These are phyloP conservation scores for Parambassis ranga DNA, from an alignment of 2,797 vertebrate species.

Conservation along the genomic window DNA sequence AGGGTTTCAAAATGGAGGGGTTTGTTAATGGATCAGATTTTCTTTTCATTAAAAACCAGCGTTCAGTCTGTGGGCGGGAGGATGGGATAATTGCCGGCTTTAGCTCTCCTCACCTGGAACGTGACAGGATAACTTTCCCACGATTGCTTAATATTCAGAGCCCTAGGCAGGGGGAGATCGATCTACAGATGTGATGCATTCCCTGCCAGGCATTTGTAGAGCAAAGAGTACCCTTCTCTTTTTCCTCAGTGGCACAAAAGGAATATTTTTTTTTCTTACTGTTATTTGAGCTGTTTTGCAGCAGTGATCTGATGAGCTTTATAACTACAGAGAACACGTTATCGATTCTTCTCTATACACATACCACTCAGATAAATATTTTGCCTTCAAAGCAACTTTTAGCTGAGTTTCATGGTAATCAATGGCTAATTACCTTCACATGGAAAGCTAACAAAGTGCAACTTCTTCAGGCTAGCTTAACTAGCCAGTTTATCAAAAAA, in stretches of 20 bases:
- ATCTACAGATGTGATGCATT: slow-evolving; percentile 67
- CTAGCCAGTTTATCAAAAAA: neutral
- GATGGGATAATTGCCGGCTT: slow-evolving; percentile 62
- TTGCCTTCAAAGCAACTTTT: slow-evolving; percentile 31
- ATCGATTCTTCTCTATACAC: slow-evolving; percentile 31
- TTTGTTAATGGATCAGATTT: slow-evolving; percentile 16
- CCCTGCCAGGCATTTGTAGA: slow-evolving; percentile 45
- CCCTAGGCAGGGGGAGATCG: slow-evolving; percentile 64
- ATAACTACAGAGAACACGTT: neutral
- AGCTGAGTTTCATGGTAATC: slow-evolving; percentile 34
- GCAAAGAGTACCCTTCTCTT: neutral
- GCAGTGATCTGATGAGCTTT: slow-evolving; percentile 19
- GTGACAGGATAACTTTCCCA: slow-evolving; percentile 73
- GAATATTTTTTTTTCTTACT: slow-evolving; percentile 22
- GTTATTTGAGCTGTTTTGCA: slow-evolving; percentile 21
- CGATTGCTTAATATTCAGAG: slow-evolving; percentile 70
- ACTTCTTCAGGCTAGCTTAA: slow-evolving; percentile 9
- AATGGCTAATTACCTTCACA: slow-evolving; percentile 24
- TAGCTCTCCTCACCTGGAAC: slow-evolving; percentile 55
- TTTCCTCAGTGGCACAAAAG: slow-evolving; percentile 8
- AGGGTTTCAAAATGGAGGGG: neutral
- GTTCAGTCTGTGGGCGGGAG: neutral
- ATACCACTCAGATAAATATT: slow-evolving; percentile 13
- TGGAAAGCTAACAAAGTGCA: slow-evolving; percentile 21
- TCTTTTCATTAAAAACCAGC: slow-evolving; percentile 19